Base-by-base conservation (phyloP, 2,888 invertebrate species). In the Meliscaeva auricollis region DNA sequence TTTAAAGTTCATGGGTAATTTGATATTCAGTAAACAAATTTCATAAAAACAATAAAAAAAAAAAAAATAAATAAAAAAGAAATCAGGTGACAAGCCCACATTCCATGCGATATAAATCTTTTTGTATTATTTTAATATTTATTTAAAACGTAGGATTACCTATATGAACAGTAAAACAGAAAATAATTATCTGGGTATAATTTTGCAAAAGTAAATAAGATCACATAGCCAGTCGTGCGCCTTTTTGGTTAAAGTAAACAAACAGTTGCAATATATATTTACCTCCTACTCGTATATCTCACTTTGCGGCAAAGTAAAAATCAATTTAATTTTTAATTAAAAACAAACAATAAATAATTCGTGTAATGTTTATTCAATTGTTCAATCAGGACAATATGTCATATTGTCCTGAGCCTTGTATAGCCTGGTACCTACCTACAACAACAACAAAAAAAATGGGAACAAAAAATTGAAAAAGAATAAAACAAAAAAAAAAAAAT, bases 241-340 rank as follows among this genome's bases (percentile, higher is more conserved):
- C 66, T 50, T 66, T 60, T 70, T 41, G 15, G 62, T 68, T 54
- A 68, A 72, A 50, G 54, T 76, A 82, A 82, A 82, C 72, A 60
- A 15, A 32, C 35, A 72, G 60, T 48, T 17, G 35, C 35, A 17
- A 15, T 17, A 17, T 13, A 15, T 8, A 46, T 32, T 7, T 15
- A 52, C 30, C 20, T 26, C 52, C 30, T 30, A 41, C 20, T 22
- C 13, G 32, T 9, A 17, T 52, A 52, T 20, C 41, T 50, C 76
- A 62, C 44, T 70, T 73, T 73, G 70, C 35, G 68, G 44, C 5
- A 54, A 78, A 69, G 58, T 73, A 74, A 87, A 87, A 87, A 87
- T 87, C 87, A 82, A 87, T 87, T 87, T 82, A 87, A 87, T 87
- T 87, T 87, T 87, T 87, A 87, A 87, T 87, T 87, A 87, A 87